phyloP scores from a whole-genome alignment of 1,140 invertebrate species.

The Chrysomallon squamiferum region DNA sequence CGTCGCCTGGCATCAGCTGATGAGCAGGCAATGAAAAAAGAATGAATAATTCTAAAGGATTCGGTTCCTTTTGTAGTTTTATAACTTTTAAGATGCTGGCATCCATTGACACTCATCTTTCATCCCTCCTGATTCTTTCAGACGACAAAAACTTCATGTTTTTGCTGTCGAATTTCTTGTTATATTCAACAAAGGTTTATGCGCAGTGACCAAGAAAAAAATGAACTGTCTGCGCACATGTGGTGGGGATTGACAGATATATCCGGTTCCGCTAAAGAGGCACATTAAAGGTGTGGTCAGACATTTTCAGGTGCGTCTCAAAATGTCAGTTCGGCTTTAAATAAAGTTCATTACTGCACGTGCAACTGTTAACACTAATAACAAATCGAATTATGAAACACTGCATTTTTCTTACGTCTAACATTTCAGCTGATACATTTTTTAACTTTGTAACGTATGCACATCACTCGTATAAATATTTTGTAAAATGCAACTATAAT shows the following conservation, averaged over 20 bases:
- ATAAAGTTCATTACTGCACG: too few relatives aligned
- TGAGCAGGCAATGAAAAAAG: conserved; percentile 77
- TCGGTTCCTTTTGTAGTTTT: conserved; percentile 77
- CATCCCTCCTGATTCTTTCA: conserved; percentile 10
- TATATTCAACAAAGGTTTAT: conserved; percentile 37
- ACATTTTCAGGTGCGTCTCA: too few relatives aligned
- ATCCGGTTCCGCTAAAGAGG: conserved; percentile 18
- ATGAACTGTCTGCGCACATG: conserved; percentile 22
- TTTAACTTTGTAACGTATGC: too few relatives aligned
- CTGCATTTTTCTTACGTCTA: too few relatives aligned
- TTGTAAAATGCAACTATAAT: too few relatives aligned
- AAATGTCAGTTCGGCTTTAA: too few relatives aligned
- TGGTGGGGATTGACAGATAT: conserved; percentile 16
- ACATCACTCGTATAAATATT: too few relatives aligned
- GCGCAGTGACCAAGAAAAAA: conserved; percentile 28
- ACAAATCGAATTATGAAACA: too few relatives aligned
- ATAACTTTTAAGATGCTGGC: conserved; percentile 79
- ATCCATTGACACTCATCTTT: conserved; percentile 66
- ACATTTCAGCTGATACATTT: too few relatives aligned
- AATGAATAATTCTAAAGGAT: conserved; percentile 78
- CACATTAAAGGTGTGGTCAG: not conserved
- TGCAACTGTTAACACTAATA: too few relatives aligned
- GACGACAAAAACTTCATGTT: conserved; percentile 31
- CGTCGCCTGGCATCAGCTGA: conserved; percentile 74
- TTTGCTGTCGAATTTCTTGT: conserved; percentile 15